These are phyloP conservation scores for Tethya wilhelma DNA, from an alignment of 37 sponge, comb jelly and placozoan species.

Conservation along the genomic window DNA sequence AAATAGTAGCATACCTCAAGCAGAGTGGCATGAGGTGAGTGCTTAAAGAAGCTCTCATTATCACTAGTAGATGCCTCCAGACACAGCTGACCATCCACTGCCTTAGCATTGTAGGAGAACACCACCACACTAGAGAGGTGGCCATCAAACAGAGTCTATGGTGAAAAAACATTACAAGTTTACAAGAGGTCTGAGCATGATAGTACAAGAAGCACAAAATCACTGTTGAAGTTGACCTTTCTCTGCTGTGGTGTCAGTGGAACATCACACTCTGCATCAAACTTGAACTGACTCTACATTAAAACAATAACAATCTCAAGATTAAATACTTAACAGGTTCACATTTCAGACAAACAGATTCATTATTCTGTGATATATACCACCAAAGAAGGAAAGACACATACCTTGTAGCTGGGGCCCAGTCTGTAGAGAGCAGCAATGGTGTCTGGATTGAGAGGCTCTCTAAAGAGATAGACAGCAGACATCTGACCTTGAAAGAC, in stretches of 20 bases:
- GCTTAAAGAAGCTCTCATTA: constrained; percentile 68
- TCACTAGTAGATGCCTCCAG: constrained; percentile 85
- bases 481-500: constrained; percentile 91
- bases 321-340: too few relatives aligned
- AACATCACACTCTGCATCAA: constrained; percentile 76
- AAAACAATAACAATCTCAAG: too few relatives aligned
- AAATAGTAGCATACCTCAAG: constrained; percentile 66
- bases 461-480: constrained; percentile 83
- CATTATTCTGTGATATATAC: neutral
- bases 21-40: constrained; percentile 90
- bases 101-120: constrained; percentile 92
- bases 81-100: constrained; percentile 88
- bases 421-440: constrained; percentile 71
- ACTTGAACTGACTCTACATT: constrained; percentile 77
- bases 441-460: constrained; percentile 52
- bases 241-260: constrained; percentile 51
- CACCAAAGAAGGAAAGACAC: neutral
- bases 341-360: neutral
- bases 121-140: constrained; percentile 64
- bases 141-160: constrained; percentile 78
- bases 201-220: neutral
- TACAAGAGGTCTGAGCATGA: neutral
- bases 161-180: neutral
- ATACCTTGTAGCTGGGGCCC: constrained; percentile 83
- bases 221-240: constrained; percentile 40